Base-by-base conservation (phyloP, 2,888 invertebrate genomes). In the Laspeyria flexula region DNA sequence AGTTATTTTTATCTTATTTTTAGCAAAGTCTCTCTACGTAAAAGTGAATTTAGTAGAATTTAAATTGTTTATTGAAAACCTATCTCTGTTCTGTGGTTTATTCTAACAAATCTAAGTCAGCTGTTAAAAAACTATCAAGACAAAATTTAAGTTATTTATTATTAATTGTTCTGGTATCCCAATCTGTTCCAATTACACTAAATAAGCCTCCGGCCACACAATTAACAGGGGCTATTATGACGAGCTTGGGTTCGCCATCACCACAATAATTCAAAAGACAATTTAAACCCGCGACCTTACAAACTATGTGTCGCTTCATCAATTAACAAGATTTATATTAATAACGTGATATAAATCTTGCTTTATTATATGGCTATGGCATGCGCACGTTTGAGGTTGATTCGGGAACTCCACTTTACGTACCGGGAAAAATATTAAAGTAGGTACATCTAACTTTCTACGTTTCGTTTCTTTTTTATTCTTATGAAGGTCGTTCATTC, bases 271-370 rank as follows among this genome's bases (percentile, higher is more conserved):
- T 59, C 55, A 61, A 49, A 44, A 40, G 33, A 50, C 25, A 53
- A 59, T 46, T 65, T 61, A 59, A 61, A 50, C 58, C 33, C 47
- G 7, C 38, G 61, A 67, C 60, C 67, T 58, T 51, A 57, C 55
- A 47, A 63, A 38, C 45, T 44, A 48, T 43, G 42, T 46, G 63
- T 48, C 41, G 45, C 46, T 52, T 16, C 43, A 42, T 53, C 49
- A 61, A 64, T 60, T 64, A 52, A 55, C 54, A 30, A 60, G 54
- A 66, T 56, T 66, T 56, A 60, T 66, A 21, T 21, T 21, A 27
- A 34, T 40, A 34, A 15, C 0, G 11, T 4, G 15, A 39, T 16
- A 40, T 43, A 40, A 38, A 37, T 55, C 37, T 31, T 29, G 29
- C n/a, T 40, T 29, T 29, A 39, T 11, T 16, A 3, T 7, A 9